Base-by-base conservation (phyloP, 2,797 vertebrate species). In the Clarias pachynema region DNA sequence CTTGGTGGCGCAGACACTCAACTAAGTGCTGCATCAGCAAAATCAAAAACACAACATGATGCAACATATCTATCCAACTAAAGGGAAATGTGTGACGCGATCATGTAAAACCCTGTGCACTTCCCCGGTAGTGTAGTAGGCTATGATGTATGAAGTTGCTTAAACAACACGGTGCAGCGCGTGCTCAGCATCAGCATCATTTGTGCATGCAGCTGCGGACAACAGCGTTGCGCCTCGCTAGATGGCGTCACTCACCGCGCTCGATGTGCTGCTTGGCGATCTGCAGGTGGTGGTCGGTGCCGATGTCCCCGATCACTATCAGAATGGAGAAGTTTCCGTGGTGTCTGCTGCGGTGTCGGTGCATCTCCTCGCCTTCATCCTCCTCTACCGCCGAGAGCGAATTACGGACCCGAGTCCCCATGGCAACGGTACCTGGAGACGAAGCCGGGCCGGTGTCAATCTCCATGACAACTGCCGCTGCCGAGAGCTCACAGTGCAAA, bases 261-360 rank as follows among this genome's bases (percentile, higher is more conserved):
- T 97, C 96, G 90, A 97, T 95, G 89, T 97, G 96, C 83, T 92
- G 91, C 85, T 94, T 95, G 90, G 95, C 95, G 88, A 94, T 86
- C 81, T 95, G 94, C 88, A 97, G 96, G 91, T 99, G 97, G 75
- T 93, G 95, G 90, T 98, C 97, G 2, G 96, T 97, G 29, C 95
- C 93, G 90, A 99, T 93, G 89, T 96, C 96, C 0, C 97, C 97
- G 92, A 99, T 96, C 87, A 97, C 97, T 78, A 96, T 93, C 73
- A 99, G 97, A 92, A 97, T 93, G 93, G 96, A 97, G 91, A 96
- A 94, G 86, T 92, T 88, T 88, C 92, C 86, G 69, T 87, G 94
- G 91, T 94, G 88, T 88, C 93, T 92, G 80, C 87, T 93, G 1
- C 92, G 95, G 89, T 95, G 90, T 92, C 92, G 93, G 81, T 94